phyloP scores from a whole-genome alignment of 2,888 invertebrate species.

The Proisotoma minuta region DNA sequence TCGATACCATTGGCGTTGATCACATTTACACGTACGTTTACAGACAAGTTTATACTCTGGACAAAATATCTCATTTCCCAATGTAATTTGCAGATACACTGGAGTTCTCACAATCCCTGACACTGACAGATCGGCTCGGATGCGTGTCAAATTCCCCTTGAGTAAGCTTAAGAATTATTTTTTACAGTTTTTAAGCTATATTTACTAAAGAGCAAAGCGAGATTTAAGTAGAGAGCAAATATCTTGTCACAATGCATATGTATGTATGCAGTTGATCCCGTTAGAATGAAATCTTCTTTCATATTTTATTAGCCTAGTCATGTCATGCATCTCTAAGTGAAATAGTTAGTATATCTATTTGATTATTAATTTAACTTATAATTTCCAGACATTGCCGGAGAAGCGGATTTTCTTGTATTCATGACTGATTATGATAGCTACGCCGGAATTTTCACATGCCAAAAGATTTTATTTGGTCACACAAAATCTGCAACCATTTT shows the following conservation, averaged over 20 bases:
- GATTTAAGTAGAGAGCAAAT: too few species aligned
- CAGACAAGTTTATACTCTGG: too few species aligned
- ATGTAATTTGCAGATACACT: constrained; percentile 55
- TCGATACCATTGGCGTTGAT: constrained; percentile 66
- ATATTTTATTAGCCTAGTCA: too few species aligned
- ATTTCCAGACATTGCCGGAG: constrained; percentile 64
- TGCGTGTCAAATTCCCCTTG: constrained; percentile 72
- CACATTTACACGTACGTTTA: constrained; percentile 64
- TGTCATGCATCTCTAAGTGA: too few species aligned
- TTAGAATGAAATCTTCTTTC: too few species aligned
- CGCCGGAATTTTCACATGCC: constrained; percentile 73
- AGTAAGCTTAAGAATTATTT: constrained; percentile 59
- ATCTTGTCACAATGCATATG: too few species aligned
- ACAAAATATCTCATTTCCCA: too few species aligned
- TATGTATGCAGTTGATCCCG: too few species aligned
- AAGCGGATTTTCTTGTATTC: constrained; percentile 68
- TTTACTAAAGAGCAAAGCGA: too few species aligned
- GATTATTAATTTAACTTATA: not conserved
- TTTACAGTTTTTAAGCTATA: not conserved
- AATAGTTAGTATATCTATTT: too few species aligned
- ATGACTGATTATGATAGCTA: constrained; percentile 69
- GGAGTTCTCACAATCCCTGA: constrained; percentile 62
- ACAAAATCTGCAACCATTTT: constrained; percentile 74
- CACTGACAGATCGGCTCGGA: constrained; percentile 58
- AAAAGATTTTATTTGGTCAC: constrained; percentile 69